Evolutionary conservation across 2,888 invertebrate genomes (phyloP).

Genomic region (Meghimatium bilineatum): DNA sequence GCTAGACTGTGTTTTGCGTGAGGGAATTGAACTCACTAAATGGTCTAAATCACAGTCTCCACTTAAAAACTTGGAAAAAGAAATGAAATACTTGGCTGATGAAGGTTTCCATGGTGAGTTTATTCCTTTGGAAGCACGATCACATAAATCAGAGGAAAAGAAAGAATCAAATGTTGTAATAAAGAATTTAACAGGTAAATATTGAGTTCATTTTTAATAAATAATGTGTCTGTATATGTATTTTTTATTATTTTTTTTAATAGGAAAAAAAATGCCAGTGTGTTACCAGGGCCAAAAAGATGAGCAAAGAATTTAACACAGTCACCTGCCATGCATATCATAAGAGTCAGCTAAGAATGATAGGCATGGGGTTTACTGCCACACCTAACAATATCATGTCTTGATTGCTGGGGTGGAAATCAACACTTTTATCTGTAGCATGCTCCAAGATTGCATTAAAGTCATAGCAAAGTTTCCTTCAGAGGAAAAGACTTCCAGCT

Average conservation of each 20-base stretch:
- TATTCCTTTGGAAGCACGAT: conserved; percentile 53
- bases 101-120: conserved; percentile 68
- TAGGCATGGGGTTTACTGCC: too few species aligned
- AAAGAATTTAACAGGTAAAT: neutral
- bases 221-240: neutral
- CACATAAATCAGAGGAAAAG: neutral
- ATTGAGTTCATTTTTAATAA: neutral
- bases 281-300: too few species aligned
- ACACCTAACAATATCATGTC: too few species aligned
- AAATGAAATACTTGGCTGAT: conserved; percentile 60
- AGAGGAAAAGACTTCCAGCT: too few species aligned
- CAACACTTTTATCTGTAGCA: too few species aligned
- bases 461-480: too few species aligned
- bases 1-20: conserved; percentile 86
- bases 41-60: conserved; percentile 53
- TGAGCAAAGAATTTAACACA: too few species aligned
- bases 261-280: too few species aligned
- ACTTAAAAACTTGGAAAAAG: conserved; percentile 54
- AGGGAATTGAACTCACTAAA: conserved; percentile 62
- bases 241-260: neutral
- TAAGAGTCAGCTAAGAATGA: too few species aligned
- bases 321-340: too few species aligned
- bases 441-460: too few species aligned
- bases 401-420: too few species aligned
- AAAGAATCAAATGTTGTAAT: neutral